These are phyloP conservation scores for Melanerpes aurifrons DNA, from an alignment of 2,113 vertebrate species.

Conservation along the genomic window DNA sequence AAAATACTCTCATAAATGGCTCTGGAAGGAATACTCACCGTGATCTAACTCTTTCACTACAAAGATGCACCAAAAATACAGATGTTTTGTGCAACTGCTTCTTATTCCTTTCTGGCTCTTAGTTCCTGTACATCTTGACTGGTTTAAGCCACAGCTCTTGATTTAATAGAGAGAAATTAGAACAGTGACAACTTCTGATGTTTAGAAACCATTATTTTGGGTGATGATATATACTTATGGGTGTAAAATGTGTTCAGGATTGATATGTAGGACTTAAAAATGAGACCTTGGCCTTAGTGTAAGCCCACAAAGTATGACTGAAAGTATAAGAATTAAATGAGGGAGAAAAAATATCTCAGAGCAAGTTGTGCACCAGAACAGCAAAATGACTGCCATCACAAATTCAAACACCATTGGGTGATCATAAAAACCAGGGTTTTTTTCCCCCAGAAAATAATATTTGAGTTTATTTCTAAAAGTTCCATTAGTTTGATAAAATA, in stretches of 20 bases:
- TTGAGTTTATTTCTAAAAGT: neutral
- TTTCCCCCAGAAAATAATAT: neutral
- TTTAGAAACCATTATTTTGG: slow-evolving; percentile 6
- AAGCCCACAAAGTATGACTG: neutral
- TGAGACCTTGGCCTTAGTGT: neutral
- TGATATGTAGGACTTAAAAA: slow-evolving; percentile 12
- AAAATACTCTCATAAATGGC: neutral
- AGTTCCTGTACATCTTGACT: neutral
- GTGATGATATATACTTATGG: neutral
- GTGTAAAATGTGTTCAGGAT: neutral
- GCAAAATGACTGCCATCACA: neutral
- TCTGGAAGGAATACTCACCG: neutral
- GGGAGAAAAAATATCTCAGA: neutral
- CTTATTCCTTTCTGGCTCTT: neutral
- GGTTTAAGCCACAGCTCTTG: neutral
- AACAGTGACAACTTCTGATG: neutral
- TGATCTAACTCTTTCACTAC: neutral
- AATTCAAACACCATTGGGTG: neutral
- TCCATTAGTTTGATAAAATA: neutral
- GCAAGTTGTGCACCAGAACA: neutral
- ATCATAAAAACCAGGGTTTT: neutral
- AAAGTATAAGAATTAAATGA: neutral
- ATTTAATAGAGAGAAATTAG: neutral
- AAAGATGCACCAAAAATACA: neutral
- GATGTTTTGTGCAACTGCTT: neutral